Percentiles rank a stretch among this genome's conserved stretches.
phyloP scores from a whole-genome alignment of 2,888 invertebrate genomes.

The Timema cristinae region DNA sequence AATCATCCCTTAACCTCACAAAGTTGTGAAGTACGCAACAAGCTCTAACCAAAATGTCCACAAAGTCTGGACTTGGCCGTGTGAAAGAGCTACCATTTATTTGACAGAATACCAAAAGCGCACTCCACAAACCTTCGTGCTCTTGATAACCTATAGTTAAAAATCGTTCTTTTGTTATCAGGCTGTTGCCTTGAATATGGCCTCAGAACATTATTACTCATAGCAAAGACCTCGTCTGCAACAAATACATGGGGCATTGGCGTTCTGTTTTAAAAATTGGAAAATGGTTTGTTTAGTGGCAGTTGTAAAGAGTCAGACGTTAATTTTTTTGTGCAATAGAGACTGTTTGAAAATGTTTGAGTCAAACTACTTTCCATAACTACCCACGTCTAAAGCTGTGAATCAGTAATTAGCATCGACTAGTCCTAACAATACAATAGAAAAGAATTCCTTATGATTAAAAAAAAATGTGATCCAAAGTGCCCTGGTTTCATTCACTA shows the following conservation, averaged over 20 bases:
- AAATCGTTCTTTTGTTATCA: neutral
- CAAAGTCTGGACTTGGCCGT: neutral
- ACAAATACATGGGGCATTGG: neutral
- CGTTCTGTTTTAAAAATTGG: neutral
- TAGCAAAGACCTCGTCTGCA: neutral
- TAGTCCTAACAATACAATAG: neutral
- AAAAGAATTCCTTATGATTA: neutral
- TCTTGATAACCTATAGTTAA: neutral
- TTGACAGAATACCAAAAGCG: constrained; percentile 6
- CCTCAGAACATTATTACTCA: neutral
- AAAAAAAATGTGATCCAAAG: too few species aligned
- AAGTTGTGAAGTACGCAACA: neutral
- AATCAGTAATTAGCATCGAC: neutral
- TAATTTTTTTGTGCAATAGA: neutral
- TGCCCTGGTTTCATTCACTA: too few species aligned
- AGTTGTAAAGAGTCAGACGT: neutral
- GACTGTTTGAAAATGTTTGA: constrained; percentile 10
- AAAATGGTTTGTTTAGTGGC: neutral
- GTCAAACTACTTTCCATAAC: neutral
- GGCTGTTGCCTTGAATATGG: neutral
- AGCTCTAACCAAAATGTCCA: neutral
- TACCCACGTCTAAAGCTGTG: neutral
- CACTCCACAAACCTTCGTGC: neutral
- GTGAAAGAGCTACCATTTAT: neutral
- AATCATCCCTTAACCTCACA: neutral